Conservation (phyloP, 2,113 vertebrate species). For the Trematocara nigrifrons region DNA sequence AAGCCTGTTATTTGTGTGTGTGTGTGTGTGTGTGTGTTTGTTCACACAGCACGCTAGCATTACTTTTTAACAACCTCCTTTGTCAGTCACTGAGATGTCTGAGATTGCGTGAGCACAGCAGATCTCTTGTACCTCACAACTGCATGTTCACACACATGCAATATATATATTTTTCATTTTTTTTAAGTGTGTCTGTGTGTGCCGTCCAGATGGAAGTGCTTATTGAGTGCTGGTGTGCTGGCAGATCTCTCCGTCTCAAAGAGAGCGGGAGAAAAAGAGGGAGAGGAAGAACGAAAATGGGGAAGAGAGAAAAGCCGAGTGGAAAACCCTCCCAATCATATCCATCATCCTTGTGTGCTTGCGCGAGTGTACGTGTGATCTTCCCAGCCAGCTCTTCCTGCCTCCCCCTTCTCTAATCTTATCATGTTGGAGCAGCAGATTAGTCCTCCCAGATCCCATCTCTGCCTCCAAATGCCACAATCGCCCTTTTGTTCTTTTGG, state of each 20-base stretch:
- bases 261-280: conserved; percentile 24
- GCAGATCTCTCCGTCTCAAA: conserved; percentile 47
- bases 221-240: conserved; percentile 64
- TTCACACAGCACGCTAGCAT: conserved; percentile 46
- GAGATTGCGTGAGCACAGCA: conserved; percentile 58
- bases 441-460: conserved; percentile 68
- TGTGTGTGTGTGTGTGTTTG: conserved; percentile 22
- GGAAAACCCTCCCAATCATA: conserved; percentile 61
- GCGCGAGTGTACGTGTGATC: conserved; percentile 40
- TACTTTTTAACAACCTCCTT: conserved; percentile 59
- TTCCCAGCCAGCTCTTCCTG: conserved; percentile 61
- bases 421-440: conserved; percentile 72
- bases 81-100: conserved; percentile 61
- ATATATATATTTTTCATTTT: background rate
- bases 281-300: conserved; percentile 1
- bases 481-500: conserved; percentile 62
- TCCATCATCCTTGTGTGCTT: conserved; percentile 51
- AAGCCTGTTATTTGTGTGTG: conserved; percentile 58
- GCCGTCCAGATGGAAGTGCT: conserved; percentile 66
- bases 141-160: conserved; percentile 1
- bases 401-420: conserved; percentile 66
- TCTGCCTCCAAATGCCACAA: conserved; percentile 63
- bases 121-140: conserved; percentile 50
- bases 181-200: background rate
- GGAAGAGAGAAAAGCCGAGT: conserved; percentile 30